Conservation (phyloP, 1,140 invertebrate species). For the Listronotus bonariensis region DNA sequence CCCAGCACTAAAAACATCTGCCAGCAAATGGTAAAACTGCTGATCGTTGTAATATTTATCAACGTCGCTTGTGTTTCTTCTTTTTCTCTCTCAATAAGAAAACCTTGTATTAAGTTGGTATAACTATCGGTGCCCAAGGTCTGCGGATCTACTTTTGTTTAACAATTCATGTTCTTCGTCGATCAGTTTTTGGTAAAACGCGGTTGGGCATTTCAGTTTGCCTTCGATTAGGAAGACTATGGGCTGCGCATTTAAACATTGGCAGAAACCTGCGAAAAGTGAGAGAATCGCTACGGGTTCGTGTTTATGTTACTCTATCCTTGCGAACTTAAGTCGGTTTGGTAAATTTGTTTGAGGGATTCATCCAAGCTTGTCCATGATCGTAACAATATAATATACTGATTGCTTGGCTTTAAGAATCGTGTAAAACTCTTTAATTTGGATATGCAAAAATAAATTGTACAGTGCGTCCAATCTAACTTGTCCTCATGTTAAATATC, state of each 20-base stretch:
- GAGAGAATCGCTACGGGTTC: slow-evolving; percentile 28
- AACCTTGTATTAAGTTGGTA: slow-evolving; percentile 72
- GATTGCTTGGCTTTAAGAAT: no score
- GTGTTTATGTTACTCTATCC: background rate
- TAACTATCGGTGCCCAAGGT: slow-evolving; percentile 38
- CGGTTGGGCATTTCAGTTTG: slow-evolving; percentile 70
- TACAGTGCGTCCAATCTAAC: no score
- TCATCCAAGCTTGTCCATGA: slow-evolving; percentile 12
- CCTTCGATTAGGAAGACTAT: slow-evolving; percentile 67
- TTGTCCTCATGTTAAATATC: no score
- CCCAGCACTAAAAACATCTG: slow-evolving; percentile 87
- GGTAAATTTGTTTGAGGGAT: slow-evolving; percentile 6
- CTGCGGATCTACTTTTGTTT: slow-evolving; percentile 27
- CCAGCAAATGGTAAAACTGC: slow-evolving; percentile 77
- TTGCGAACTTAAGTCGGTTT: slow-evolving; percentile 12
- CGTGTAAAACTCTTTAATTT: no score
- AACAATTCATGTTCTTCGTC: slow-evolving; percentile 58
- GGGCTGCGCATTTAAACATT: slow-evolving; percentile 59
- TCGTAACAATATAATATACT: no score
- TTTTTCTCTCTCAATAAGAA: slow-evolving; percentile 66
- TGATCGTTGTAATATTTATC: slow-evolving; percentile 61
- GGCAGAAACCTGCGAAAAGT: slow-evolving; percentile 61
- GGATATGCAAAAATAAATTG: no score
- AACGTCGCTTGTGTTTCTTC: slow-evolving; percentile 53
- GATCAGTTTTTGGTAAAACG: slow-evolving; percentile 71